Evolutionary conservation across 2,888 invertebrate species (phyloP).

Genomic region (Rhagonycha lutea): DNA sequence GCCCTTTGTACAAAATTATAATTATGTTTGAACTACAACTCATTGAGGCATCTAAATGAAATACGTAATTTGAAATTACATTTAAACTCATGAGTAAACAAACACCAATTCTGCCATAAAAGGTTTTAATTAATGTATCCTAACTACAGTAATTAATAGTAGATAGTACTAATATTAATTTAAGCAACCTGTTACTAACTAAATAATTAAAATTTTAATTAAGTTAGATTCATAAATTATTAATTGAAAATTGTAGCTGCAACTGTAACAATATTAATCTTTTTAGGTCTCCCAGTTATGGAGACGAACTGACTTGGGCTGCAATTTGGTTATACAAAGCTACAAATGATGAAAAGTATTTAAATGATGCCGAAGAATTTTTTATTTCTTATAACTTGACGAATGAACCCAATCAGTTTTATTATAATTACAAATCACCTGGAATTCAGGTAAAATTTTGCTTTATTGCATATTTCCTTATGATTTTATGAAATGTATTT

Average conservation of each 20-base stretch:
- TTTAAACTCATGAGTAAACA: background rate
- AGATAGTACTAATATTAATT: background rate
- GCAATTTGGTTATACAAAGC: slow-evolving; percentile 62
- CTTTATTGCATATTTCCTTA: background rate
- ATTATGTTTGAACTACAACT: too few species aligned
- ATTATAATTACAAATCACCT: slow-evolving; percentile 61
- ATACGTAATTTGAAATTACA: background rate
- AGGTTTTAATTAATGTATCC: background rate
- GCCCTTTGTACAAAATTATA: background rate
- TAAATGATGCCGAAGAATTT: slow-evolving; percentile 57
- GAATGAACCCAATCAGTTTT: slow-evolving; percentile 58
- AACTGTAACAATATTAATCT: background rate
- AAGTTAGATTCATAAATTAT: background rate
- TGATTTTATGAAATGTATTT: slow-evolving; percentile 12
- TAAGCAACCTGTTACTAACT: background rate
- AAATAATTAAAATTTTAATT: background rate
- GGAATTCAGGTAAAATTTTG: slow-evolving; percentile 56
- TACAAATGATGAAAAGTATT: slow-evolving; percentile 55
- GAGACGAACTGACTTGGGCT: slow-evolving; percentile 63
- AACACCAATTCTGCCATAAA: background rate
- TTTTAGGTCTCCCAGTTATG: slow-evolving; percentile 58
- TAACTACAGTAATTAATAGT: background rate
- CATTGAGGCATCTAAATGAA: background rate
- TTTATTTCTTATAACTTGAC: slow-evolving; percentile 57
- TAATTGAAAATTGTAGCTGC: background rate